Base-by-base conservation (phyloP, 92 coral and sea anemone species). In the Zoanthus sansibaricus region DNA sequence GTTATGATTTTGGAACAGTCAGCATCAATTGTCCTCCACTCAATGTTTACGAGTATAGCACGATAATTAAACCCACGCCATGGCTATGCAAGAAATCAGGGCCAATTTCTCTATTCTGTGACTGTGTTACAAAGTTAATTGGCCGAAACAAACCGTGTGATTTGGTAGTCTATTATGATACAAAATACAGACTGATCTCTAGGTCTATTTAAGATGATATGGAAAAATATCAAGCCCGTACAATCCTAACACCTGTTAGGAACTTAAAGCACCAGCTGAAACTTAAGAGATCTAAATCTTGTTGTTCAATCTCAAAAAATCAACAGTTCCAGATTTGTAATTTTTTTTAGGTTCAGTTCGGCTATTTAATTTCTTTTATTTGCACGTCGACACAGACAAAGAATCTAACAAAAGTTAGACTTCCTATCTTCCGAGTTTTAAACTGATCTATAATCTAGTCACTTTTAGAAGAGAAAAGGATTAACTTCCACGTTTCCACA, bases 1-100 rank as follows among this genome's bases (percentile, higher is more conserved):
- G 85, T 80, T 88, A 84, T 91, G 89, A 91, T 91, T 90, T 88
- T 32, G 82, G 83, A 93, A 93, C 92, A 92, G 95, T 95, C 88
- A 78, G 96, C 76, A 49, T 85, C 93, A 84, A 88, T 94, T 91
- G 93, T 93, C 89, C 87, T 77, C 86, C 76, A 82, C 49, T 88
- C 78, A 88, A 82, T 95, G 98, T 95, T 95, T 95, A 95, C 92
- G 86, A 58, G 87, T 67, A 84, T 52, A 52, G 54, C 78, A 86
- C 82, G 89, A 95, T 95, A 91, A 95, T 93, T 93, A 91, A 66
- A 66, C 75, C 85, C 85, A 80, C 85, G 85, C 75, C 47, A 67
- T 72, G 62, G 75, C 58, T 46, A 66, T 16, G 85, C 85, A 80
- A 80, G 85, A 66, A 80, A 80, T 80, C 85, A 74, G 85, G 73